phyloP scores from a whole-genome alignment of 2,888 invertebrate genomes.

The Cyclophora punctaria region DNA sequence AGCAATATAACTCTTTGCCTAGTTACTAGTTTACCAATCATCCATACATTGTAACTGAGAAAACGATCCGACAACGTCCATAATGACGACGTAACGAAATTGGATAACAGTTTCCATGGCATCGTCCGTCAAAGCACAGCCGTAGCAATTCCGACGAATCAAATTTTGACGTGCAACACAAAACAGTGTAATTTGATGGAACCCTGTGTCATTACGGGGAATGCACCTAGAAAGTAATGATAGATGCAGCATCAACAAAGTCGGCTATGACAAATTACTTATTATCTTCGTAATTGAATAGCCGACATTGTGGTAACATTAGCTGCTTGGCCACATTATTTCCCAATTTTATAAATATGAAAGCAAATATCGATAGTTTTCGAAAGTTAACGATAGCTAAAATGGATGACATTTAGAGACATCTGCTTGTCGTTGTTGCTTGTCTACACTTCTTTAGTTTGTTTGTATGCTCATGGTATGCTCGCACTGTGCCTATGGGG shows the following conservation, averaged over 20 bases:
- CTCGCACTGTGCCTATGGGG: no score
- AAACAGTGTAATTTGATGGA: slow-evolving; percentile 31
- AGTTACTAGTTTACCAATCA: no score
- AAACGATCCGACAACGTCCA: not conserved
- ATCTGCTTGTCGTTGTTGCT: no score
- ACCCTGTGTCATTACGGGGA: slow-evolving; percentile 33
- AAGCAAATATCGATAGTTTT: no score
- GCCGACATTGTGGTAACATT: slow-evolving; percentile 1
- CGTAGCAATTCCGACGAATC: slow-evolving; percentile 17
- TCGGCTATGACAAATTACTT: slow-evolving; percentile 17
- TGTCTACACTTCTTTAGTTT: no score
- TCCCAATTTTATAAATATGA: no score
- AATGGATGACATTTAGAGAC: no score
- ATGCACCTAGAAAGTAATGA: slow-evolving; percentile 38
- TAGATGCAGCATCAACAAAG: slow-evolving; percentile 13
- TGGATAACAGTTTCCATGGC: slow-evolving; percentile 13
- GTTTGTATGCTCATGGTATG: no score
- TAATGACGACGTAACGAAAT: slow-evolving; percentile 8
- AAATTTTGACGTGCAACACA: slow-evolving; percentile 19
- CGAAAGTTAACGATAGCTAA: no score
- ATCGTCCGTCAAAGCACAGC: slow-evolving; percentile 8
- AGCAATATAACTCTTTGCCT: no score
- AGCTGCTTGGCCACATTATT: no score
- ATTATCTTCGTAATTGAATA: slow-evolving; percentile 11
- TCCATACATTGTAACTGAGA: no score